Conservation (phyloP, 92 coral and sea anemone genomes). For the Diadumene lineata region DNA sequence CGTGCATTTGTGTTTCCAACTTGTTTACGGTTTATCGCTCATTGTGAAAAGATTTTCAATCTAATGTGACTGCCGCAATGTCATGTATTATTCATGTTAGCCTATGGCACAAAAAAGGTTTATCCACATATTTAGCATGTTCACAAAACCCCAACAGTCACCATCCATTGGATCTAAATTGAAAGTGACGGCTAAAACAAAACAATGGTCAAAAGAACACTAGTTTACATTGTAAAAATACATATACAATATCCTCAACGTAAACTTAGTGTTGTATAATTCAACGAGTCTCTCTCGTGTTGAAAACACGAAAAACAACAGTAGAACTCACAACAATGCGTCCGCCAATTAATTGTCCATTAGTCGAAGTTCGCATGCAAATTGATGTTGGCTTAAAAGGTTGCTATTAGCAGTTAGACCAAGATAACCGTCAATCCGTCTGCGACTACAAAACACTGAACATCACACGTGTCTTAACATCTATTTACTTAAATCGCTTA, state of each 20-base stretch:
- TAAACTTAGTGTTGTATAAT: neutral
- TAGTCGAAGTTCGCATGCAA: slow-evolving; percentile 83
- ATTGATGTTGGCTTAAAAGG: slow-evolving; percentile 96
- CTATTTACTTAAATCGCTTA: slow-evolving; percentile 40
- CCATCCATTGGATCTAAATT: slow-evolving; percentile 33
- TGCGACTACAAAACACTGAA: slow-evolving; percentile 37
- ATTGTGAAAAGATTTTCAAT: neutral
- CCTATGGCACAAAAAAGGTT: slow-evolving; percentile 70
- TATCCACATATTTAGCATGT: slow-evolving; percentile 53
- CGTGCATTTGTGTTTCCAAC: neutral
- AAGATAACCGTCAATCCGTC: slow-evolving; percentile 69
- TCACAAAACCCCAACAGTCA: slow-evolving; percentile 35
- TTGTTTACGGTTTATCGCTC: neutral
- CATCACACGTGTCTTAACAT: slow-evolving; percentile 45
- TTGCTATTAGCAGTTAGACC: slow-evolving; percentile 89
- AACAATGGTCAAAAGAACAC: slow-evolving; percentile 16
- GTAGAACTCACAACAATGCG: slow-evolving; percentile 75
- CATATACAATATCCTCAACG: slow-evolving; percentile 4
- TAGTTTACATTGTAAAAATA: slow-evolving; percentile 19
- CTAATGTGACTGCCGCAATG: slow-evolving; percentile 18
- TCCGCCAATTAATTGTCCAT: slow-evolving; percentile 99
- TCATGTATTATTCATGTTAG: slow-evolving; percentile 61
- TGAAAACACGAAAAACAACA: slow-evolving; percentile 71
- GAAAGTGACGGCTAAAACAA: slow-evolving; percentile 48
- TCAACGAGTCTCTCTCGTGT: slow-evolving; percentile 22